A percentile compares a stretch with the other conserved stretches of the same genome.
Conservation (phyloP, 2,797 vertebrate species). For the Chiloscyllium punctatum region DNA sequence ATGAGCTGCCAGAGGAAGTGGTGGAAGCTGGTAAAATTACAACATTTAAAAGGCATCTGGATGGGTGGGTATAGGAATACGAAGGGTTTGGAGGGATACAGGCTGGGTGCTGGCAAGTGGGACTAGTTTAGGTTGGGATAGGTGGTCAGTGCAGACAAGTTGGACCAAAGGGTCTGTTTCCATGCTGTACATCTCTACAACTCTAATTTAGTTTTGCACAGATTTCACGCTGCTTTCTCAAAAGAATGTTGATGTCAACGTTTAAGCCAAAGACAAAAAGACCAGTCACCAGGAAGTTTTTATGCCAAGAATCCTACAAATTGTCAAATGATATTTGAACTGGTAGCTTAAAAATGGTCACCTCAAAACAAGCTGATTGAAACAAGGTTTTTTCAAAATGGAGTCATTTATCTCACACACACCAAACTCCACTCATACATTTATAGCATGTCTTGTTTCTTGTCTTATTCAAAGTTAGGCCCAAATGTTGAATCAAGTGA, state of each 20-base stretch:
- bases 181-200: too few species aligned
- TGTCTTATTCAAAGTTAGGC: background rate
- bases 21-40: too few species aligned
- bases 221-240: background rate
- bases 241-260: constrained; percentile 33
- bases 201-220: background rate
- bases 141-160: too few species aligned
- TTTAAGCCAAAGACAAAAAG: constrained; percentile 35
- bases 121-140: too few species aligned
- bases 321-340: background rate
- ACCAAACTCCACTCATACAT: background rate
- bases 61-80: too few species aligned
- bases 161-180: too few species aligned
- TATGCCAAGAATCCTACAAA: background rate
- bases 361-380: background rate
- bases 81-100: too few species aligned
- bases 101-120: too few species aligned
- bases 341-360: background rate
- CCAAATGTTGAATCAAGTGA: background rate
- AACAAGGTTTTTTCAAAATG: background rate
- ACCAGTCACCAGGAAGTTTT: background rate
- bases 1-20: too few species aligned
- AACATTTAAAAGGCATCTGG: too few species aligned
- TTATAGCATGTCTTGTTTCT: background rate
- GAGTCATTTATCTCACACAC: too few species aligned